Base-by-base conservation (phyloP, 2,888 invertebrate genomes). In the Ferdinandea cuprea region DNA sequence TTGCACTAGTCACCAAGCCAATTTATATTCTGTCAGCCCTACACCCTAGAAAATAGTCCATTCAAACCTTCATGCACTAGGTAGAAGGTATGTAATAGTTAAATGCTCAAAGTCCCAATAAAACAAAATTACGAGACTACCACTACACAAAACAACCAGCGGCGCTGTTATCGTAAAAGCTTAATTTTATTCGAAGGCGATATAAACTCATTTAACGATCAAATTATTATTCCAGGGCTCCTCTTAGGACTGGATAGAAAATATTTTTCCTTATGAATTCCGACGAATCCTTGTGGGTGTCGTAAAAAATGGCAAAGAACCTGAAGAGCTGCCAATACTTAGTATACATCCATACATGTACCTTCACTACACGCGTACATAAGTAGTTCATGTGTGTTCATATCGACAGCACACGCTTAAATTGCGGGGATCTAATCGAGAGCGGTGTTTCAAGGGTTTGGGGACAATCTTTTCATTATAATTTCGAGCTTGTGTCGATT, bases 161-260 rank as follows among this genome's bases (percentile, higher is more conserved):
- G 56, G 65, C 58, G 73, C 58, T 73, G 73, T 73, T 73, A 73
- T 73, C 73, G 65, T 73, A 73, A 73, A 73, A 73, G 73, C 65
- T 73, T 73, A 73, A 73, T 73, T 73, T 65, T 65, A 73, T 73
- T 65, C 48, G 56, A 73, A 56, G 56, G 58, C 73, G 73, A 58
- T 65, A 65, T 73, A 73, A 73, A 73, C 46, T 48, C 56, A 65
- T 73, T 73, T 73, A 73, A 73, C 73, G 73, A 73, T 73, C 65
- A 48, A 65, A 65, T 73, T 73, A 65, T 73, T 65, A 73, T 73
- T 73, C 65, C 65, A 65, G 42, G 52, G 44, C 50, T 61, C 42
- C 48, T 11, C 21, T 17, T 37, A 21, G 28, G 37, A 17, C n/a
- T 44, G 21, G n/a, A n/a, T n/a, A n/a, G 30, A 25, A 50, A 40